Conservation (phyloP, 2,888 invertebrate genomes). For the Rhingia campestris region DNA sequence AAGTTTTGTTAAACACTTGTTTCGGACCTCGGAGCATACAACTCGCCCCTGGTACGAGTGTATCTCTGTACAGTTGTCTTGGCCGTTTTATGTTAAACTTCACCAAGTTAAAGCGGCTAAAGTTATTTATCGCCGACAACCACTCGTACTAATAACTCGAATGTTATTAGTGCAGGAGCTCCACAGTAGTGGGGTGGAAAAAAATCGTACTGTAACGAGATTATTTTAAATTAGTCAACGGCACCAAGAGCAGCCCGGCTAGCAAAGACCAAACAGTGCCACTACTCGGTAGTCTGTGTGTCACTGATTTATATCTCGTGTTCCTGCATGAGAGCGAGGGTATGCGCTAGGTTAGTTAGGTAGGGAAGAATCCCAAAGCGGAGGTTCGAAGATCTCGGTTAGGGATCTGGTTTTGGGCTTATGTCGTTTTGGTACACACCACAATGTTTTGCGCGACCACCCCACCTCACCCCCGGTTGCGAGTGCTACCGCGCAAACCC, state of each 20-base stretch:
- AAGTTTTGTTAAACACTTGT: slow-evolving; percentile 70
- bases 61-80: not conserved
- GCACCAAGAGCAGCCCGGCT: slow-evolving; percentile 24
- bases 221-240: slow-evolving; percentile 72
- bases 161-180: slow-evolving; percentile 65
- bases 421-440: slow-evolving; percentile 31
- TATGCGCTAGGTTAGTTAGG: slow-evolving; percentile 8
- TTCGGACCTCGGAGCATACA: slow-evolving; percentile 44
- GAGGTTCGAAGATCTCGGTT: slow-evolving; percentile 48
- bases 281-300: slow-evolving; percentile 56
- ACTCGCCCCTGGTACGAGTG: not conserved
- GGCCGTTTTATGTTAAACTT: slow-evolving; percentile 48
- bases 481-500: slow-evolving; percentile 58
- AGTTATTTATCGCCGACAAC: slow-evolving; percentile 72
- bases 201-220: slow-evolving; percentile 54
- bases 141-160: slow-evolving; percentile 71
- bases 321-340: slow-evolving; percentile 39
- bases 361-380: slow-evolving; percentile 39
- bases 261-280: slow-evolving; percentile 42
- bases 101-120: slow-evolving; percentile 58
- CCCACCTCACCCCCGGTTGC: slow-evolving; percentile 11
- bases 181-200: not conserved
- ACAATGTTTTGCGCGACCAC: not conserved
- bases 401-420: slow-evolving; percentile 65
- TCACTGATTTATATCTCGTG: slow-evolving; percentile 70